Evolutionary conservation across 1,140 invertebrate genomes (phyloP), one percentile per base, ranked within the genome.

Genomic region (Paraescarpia echinospica): DNA sequence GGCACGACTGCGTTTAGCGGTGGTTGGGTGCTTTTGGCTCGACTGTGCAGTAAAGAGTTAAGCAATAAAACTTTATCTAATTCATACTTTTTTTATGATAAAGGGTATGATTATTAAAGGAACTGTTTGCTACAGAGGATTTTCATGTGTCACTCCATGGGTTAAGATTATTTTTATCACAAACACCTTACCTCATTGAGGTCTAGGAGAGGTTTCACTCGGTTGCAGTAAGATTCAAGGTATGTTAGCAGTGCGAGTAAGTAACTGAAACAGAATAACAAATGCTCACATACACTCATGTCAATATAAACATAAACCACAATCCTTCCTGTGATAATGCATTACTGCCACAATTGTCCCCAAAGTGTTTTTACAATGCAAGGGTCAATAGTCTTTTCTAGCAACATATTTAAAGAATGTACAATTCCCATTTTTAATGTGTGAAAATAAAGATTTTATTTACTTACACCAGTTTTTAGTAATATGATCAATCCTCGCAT

Each of bases 151-250:
- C 12, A 41, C 12, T 41, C 4, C 41, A 41, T 41, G 4, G 4
- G 41, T 41, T 12, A 41, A 41, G 41, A 41, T 41, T 4, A 41
- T 41, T 41, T 41, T 41, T 41, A 41, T 4, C 18, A 77, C 22
- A 77, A 31, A 77, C 59, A 31, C 59, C 12, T 91, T 34, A 95
- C 96, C 92, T 97, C 96, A 91, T 97, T 97, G 34, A 99, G 96
- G 95, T 99, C 98, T 35, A 98, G 96, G 59, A 99, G 96, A n/a
- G 99, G 99, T 95, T 98, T 98, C 0, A 99, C 98, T 94, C 98
- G 97, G 91, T 96, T 96, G 90, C 98, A 97, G 95, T 99, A 99
- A 94, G 97, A 97, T 93, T 97, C 97, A 90, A 99, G 96, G 95
- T 99, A 99, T 89, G 98, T 98, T 92, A 99, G 96, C 6, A 99